Base-by-base conservation (phyloP, 1,140 invertebrate species). In the Hormaphis cornu region DNA sequence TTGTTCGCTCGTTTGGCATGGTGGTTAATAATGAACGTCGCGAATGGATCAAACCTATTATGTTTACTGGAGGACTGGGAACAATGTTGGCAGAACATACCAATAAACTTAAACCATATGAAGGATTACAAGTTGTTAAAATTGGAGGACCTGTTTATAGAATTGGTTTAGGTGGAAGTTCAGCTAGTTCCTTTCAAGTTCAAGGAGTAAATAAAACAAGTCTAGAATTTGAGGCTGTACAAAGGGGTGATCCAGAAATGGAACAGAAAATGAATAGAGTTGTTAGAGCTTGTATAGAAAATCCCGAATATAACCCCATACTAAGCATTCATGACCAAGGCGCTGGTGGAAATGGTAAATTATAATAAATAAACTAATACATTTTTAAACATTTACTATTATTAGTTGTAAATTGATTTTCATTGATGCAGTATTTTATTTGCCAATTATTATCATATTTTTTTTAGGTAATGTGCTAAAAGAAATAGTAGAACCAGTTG, bases 201-300 rank as follows among this genome's bases (percentile, higher is more conserved):
- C 89, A 91, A 74, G 91, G 87, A 48, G 89, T 93, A 70, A 90
- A 94, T 73, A 88, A 89, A 74, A 83, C 85, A 2, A 88, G 93
- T 70, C 77, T 98, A 6, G 95, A 98, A 79, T 97, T 96, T 75
- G 91, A 90, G 74, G 96, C 96, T 4, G 96, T 99, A 0, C 96
- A 99, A 81, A 83, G 96, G 80, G 93, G 95, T 40, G 95, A 99
- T 82, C 89, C 95, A 1, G 95, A 99, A 83, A 98, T 98, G 95
- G 95, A 97, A 74, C 94, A 98, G 76, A 97, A 97, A 79, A 76
- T 98, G 12, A 97, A 98, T 78, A 81, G 96, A 71, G 85, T 97
- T 7, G 90, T 98, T 1, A 82, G 95, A 72, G 91, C 90, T 4
- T 98, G 96, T 77, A 81, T 93, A 1, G 95, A 98, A 80, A 77